These are phyloP conservation scores for Myotis pilosus DNA, from an alignment of 2,797 vertebrate species.

Conservation along the genomic window DNA sequence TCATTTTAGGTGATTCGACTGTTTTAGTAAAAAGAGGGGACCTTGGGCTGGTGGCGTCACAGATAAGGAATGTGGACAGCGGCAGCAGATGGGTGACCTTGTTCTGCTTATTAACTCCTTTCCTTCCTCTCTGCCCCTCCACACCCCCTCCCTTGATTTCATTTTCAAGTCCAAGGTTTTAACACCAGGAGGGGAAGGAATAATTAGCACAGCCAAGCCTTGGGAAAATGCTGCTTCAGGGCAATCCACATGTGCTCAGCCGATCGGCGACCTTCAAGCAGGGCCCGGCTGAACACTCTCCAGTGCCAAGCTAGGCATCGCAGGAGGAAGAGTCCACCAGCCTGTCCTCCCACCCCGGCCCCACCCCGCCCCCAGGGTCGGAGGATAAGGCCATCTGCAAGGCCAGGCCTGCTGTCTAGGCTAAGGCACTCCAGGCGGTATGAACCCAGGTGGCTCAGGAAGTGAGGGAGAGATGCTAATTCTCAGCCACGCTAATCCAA, in stretches of 20 bases:
- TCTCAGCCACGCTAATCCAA: slow-evolving; percentile 9
- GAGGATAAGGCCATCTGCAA: not conserved
- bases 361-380: not conserved
- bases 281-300: not conserved
- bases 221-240: slow-evolving; percentile 58
- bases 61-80: slow-evolving; percentile 87
- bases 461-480: not conserved
- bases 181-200: slow-evolving; percentile 42
- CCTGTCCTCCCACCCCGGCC: not conserved
- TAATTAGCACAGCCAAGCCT: slow-evolving; percentile 40
- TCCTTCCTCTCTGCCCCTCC: slow-evolving; percentile 78
- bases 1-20: slow-evolving; percentile 90
- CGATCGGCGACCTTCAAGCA: not conserved
- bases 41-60: slow-evolving; percentile 90
- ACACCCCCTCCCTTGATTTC: slow-evolving; percentile 65
- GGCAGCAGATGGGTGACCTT: slow-evolving; percentile 88
- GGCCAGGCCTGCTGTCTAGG: not conserved
- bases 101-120: slow-evolving; percentile 78
- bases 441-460: slow-evolving; percentile 41
- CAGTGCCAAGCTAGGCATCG: not conserved
- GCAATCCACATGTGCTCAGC: not conserved
- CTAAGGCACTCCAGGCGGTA: not conserved
- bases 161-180: slow-evolving; percentile 86
- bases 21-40: slow-evolving; percentile 89
- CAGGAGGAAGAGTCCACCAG: not conserved